Evolutionary conservation across 2,113 vertebrate species (phyloP), one percentile per base, ranked within the genome.

Genomic region (Anhinga rufa): DNA sequence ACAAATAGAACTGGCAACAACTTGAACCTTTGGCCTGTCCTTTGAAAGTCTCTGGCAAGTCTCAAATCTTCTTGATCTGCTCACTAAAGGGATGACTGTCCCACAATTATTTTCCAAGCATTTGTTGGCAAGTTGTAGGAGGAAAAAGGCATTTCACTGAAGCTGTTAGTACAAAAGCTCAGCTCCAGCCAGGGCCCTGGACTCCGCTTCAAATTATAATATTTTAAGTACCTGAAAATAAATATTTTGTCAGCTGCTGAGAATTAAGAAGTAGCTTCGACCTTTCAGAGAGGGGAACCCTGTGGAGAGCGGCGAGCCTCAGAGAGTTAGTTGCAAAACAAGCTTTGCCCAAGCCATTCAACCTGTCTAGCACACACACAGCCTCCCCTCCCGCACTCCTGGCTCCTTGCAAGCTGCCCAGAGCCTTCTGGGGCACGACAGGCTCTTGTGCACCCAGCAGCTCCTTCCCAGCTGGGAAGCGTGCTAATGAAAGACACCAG

Each of bases 161-260:
- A 90, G 84, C 92, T 72, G 83, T 95, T 91, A 91, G 95, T 88
- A 95, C 86, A 97, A 97, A 97, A 96, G 92, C 94, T 95, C 92
- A 76, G 58, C 88, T 94, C 85, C 86, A 93, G 96, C 93, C 88
- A 95, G 90, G 85, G 81, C 68, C 88, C 90, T 89, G 92, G 94
- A 95, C 90, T 96, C 95, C 91, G 95, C 95, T 96, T 96, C 94
- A 90, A 94, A 97, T 97, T 97, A 97, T 94, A 94, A 95, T 96
- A 96, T 97, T 97, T 95, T 96, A 97, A 97, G 94, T 95, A 97
- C 95, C 93, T 95, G 93, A 97, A 97, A 97, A 96, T 95, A 96
- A 96, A 95, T 97, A 97, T 97, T 97, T 96, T 97, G 95, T 93
- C 96, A 97, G 95, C 94, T 97, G 95, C 84, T 79, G 92, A 88